A percentile compares a stretch with the other conserved stretches of the same genome.
phyloP scores from a whole-genome alignment of 2,888 invertebrate genomes.

The Exephanes ischioxanthus region DNA sequence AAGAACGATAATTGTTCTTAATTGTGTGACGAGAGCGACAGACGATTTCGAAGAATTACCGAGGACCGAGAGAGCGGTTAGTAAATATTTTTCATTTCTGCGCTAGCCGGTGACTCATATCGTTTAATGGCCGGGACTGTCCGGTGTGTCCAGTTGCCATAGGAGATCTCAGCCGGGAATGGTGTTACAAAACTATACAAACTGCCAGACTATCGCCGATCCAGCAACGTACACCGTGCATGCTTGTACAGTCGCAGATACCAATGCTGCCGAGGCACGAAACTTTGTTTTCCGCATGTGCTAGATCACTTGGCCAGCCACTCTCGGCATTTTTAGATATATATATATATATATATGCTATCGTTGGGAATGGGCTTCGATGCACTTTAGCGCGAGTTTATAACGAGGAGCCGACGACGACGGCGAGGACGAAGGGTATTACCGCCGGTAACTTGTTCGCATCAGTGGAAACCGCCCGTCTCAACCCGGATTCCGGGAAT shows the following conservation, averaged over 20 bases:
- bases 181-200: conserved; percentile 44
- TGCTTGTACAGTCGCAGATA: neutral
- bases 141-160: conserved; percentile 29
- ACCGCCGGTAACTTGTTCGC: neutral
- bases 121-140: conserved; percentile 19
- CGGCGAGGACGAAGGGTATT: neutral
- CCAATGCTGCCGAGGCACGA: conserved; percentile 2
- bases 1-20: conserved; percentile 34
- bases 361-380: neutral
- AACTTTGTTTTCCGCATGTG: conserved; percentile 53
- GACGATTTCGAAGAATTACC: conserved; percentile 4
- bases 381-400: conserved; percentile 18
- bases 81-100: conserved; percentile 31
- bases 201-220: conserved; percentile 1
- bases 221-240: neutral
- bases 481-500: conserved; percentile 30
- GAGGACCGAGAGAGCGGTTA: neutral
- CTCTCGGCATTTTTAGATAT: neutral
- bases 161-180: conserved; percentile 21
- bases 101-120: conserved; percentile 27
- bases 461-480: neutral
- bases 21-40: conserved; percentile 1
- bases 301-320: neutral
- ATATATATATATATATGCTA: neutral
- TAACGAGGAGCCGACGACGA: conserved; percentile 9